Evolutionary conservation across 2,888 invertebrate genomes (phyloP).

Genomic region (Lydus trimaculatus): DNA sequence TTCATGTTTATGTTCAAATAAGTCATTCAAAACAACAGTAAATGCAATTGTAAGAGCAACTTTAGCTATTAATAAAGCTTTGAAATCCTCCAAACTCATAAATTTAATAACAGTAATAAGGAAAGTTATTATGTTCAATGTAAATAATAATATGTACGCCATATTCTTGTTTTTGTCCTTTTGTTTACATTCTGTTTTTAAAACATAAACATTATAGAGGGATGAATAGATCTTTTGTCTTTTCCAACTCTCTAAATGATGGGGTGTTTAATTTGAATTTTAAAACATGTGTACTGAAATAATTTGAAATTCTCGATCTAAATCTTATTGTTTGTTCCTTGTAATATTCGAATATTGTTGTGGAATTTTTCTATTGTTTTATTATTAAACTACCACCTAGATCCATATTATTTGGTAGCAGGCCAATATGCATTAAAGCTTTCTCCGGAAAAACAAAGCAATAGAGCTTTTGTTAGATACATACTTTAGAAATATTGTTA

Average conservation of each 20-base stretch:
- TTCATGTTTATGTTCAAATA: conserved; percentile 62
- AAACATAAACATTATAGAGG: conserved; percentile 7
- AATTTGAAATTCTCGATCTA: conserved; percentile 74
- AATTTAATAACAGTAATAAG: conserved; percentile 76
- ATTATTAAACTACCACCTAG: conserved; percentile 70
- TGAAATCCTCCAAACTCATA: conserved; percentile 82
- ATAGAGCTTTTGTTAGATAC: neutral
- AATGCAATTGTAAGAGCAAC: conserved; percentile 80
- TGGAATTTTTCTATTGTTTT: conserved; percentile 59
- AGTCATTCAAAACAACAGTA: conserved; percentile 76
- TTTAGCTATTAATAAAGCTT: conserved; percentile 85
- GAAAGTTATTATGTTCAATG: conserved; percentile 80
- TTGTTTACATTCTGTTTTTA: conserved; percentile 74
- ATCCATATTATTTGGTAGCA: conserved; percentile 66
- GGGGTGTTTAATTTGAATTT: conserved; percentile 82
- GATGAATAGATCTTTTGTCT: conserved; percentile 45
- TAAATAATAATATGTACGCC: conserved; percentile 74
- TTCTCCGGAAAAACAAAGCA: conserved; percentile 66
- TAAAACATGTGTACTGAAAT: conserved; percentile 79
- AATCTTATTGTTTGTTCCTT: conserved; percentile 74
- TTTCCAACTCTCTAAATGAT: conserved; percentile 75
- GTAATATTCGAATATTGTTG: conserved; percentile 67
- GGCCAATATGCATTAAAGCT: conserved; percentile 70
- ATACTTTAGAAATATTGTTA: neutral
- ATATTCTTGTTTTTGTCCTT: conserved; percentile 66